A percentile compares a stretch with the other conserved stretches of the same genome.
phyloP scores from a whole-genome alignment of 2,888 invertebrate species.

The Zelleria hepariella region DNA sequence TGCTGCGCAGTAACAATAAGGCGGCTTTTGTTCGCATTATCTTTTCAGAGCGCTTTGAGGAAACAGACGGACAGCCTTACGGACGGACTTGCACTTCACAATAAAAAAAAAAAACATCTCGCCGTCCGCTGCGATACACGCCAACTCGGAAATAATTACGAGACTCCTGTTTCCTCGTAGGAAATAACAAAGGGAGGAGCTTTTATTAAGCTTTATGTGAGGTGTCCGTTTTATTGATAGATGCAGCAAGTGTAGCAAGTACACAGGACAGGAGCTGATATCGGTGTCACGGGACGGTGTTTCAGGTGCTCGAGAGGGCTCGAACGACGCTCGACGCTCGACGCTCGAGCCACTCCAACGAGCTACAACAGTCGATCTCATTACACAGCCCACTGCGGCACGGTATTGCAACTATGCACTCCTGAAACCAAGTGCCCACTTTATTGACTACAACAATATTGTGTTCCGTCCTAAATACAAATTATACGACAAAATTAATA shows the following conservation, averaged over 20 bases:
- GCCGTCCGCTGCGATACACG: not conserved
- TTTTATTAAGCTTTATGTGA: not conserved
- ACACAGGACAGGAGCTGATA: not conserved
- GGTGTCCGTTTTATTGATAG: not conserved
- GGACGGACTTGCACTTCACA: not conserved
- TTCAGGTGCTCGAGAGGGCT: not conserved
- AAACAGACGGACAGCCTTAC: not conserved
- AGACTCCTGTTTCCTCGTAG: not conserved
- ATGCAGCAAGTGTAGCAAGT: not conserved
- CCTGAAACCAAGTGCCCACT: too few species aligned
- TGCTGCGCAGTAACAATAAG: not conserved
- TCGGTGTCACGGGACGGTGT: not conserved
- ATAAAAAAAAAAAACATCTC: not conserved
- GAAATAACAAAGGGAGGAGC: not conserved
- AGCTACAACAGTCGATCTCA: too few species aligned
- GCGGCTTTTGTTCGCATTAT: not conserved
- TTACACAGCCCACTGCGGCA: too few species aligned
- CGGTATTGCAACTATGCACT: too few species aligned
- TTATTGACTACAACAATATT: too few species aligned
- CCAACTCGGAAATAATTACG: not conserved
- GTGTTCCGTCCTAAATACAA: too few species aligned
- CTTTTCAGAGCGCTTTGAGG: not conserved
- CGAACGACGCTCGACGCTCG: too few species aligned
- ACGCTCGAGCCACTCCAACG: too few species aligned
- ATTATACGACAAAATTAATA: too few species aligned